A percentile compares a stretch with the other conserved stretches of the same genome.
Evolutionary conservation across 2,113 vertebrate genomes (phyloP).

Genomic region (Ancistrus triradiatus): DNA sequence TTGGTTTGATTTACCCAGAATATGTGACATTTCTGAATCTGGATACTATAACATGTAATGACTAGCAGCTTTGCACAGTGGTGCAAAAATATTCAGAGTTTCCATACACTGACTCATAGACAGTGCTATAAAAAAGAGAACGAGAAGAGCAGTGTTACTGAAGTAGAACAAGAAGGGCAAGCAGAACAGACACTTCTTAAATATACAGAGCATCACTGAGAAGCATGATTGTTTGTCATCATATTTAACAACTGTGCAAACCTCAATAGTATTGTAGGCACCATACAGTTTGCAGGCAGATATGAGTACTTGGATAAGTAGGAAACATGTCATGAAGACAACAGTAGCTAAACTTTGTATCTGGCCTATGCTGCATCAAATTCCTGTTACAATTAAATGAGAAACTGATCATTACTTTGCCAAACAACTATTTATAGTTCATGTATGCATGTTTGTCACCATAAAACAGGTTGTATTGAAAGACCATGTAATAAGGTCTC

Average conservation of each 20-base stretch:
- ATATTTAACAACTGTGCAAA: background rate
- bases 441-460: too few species aligned
- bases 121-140: constrained; percentile 1
- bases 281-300: background rate
- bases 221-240: background rate
- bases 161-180: background rate
- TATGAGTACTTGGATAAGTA: too few species aligned
- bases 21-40: constrained; percentile 51
- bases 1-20: constrained; percentile 37
- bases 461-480: too few species aligned
- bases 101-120: constrained; percentile 58
- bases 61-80: constrained; percentile 63
- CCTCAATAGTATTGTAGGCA: background rate
- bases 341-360: too few species aligned
- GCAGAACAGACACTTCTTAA: background rate
- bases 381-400: too few species aligned
- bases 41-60: constrained; percentile 60
- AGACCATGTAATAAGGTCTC: too few species aligned
- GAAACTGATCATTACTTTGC: too few species aligned
- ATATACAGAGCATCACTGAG: too few species aligned
- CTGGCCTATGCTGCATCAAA: too few species aligned
- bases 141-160: constrained; percentile 2
- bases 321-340: too few species aligned
- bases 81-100: constrained; percentile 70
- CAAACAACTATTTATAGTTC: too few species aligned